Evolutionary conservation across 23 tunicate species (phyloP).

Genomic region (Halocynthia aurantium): DNA sequence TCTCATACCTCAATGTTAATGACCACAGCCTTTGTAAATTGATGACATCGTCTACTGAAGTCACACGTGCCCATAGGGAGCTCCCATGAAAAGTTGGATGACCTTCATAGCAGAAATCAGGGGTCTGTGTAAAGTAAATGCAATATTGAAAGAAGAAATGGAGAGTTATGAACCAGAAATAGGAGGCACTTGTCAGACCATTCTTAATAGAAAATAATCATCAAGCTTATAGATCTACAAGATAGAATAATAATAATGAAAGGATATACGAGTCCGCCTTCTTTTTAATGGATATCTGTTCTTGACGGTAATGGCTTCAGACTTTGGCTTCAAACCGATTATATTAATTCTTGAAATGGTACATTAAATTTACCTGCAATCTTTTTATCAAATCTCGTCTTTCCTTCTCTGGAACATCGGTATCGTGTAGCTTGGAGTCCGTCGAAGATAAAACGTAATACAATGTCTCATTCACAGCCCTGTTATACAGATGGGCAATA

Average conservation of each 20-base stretch:
- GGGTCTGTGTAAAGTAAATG: constrained; percentile 45
- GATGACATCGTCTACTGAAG: constrained; percentile 22
- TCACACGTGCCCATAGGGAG: constrained; percentile 55
- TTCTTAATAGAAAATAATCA: too few species aligned
- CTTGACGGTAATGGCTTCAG: too few species aligned
- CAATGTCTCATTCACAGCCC: constrained; percentile 69
- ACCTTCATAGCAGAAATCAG: constrained; percentile 83
- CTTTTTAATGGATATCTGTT: too few species aligned
- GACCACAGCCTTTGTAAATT: constrained; percentile 54
- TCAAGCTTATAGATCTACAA: too few species aligned
- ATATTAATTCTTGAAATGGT: too few species aligned
- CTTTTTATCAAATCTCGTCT: constrained; percentile 58
- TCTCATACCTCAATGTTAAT: constrained; percentile 24
- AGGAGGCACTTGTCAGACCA: too few species aligned
- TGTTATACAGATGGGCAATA: background rate
- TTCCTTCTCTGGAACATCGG: constrained; percentile 60
- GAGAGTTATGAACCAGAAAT: too few species aligned
- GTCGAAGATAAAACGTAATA: constrained; percentile 66
- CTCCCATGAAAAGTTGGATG: constrained; percentile 68
- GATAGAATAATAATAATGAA: too few species aligned
- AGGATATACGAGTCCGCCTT: too few species aligned
- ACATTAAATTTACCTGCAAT: constrained; percentile 45
- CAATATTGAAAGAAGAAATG: too few species aligned
- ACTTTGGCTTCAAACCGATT: too few species aligned
- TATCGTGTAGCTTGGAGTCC: constrained; percentile 85